phyloP scores from a whole-genome alignment of 2,113 vertebrate species.

The Stigmatopora argus region DNA sequence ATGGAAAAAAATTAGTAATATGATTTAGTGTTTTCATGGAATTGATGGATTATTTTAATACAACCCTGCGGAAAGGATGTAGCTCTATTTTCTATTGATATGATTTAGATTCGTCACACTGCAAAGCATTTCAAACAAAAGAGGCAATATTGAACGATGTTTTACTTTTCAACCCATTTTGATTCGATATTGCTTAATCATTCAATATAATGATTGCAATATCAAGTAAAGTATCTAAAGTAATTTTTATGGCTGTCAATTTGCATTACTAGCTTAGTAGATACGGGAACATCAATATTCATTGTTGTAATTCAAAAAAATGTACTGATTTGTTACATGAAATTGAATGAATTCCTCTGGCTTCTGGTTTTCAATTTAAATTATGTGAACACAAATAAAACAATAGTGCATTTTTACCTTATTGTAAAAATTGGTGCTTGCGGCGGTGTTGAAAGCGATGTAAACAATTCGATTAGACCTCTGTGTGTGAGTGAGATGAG shows the following conservation, averaged over 20 bases:
- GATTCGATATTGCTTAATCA: no score
- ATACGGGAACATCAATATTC: neutral
- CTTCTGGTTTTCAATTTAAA: neutral
- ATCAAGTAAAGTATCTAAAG: neutral
- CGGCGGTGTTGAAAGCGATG: conserved; percentile 16
- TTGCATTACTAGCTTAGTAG: neutral
- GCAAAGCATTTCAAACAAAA: no score
- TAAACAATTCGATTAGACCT: conserved; percentile 41
- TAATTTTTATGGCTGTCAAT: neutral
- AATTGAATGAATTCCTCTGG: neutral
- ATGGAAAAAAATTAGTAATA: no score
- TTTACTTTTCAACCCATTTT: no score
- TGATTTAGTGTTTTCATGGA: no score
- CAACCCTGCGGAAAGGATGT: no score
- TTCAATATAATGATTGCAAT: no score
- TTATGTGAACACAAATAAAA: neutral
- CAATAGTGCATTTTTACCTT: neutral
- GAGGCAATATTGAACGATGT: no score
- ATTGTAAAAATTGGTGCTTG: neutral
- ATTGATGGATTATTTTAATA: no score
- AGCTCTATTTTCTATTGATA: no score
- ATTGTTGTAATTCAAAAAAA: neutral
- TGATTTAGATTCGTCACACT: no score
- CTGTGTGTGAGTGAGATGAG: conserved; percentile 16
- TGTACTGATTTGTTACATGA: neutral